Base-by-base conservation (phyloP, 2,888 invertebrate species). In the Caradrina clavipalpis region DNA sequence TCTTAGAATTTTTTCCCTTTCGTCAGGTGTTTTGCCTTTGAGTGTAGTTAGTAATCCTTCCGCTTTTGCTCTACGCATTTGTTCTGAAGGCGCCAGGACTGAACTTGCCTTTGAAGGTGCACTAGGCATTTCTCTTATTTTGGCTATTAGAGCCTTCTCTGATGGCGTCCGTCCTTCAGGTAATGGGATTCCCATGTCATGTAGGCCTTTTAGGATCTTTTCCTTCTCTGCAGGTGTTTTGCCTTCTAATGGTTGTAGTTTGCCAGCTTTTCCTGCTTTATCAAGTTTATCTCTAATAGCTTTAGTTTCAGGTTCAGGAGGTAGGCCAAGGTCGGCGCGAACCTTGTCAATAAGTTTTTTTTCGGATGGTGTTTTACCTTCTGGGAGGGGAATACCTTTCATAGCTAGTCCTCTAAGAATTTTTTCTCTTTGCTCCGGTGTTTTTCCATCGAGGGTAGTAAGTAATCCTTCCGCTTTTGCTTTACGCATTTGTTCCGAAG, bases 331-430 rank as follows among this genome's bases (percentile, higher is more conserved):
- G 6, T 88, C 85, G 1, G 59, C 69, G 19, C 81, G 74, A 21
- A 88, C 78, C 69, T 88, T 88, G 26, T 80, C 67, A 2, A 86
- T 72, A 0, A 90, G 5, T 19, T 83, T 81, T 61, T 84, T 86
- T 55, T 86, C 86, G 4, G 88, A 88, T 7, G 80, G 26, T 1
- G 87, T 84, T 72, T 82, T 83, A 7, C 79, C 81, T 71, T 87
- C 83, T 3, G 88, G 86, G 3, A 88, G 65, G 4, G 81, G 81
- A 7, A 79, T 8, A 2, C 86, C 82, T 17, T 57, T 56, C 42
- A 75, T 65, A 5, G 74, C 85, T 57, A 76, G 68, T 45, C 56
- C 80, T 69, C 60, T 82, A 19, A 87, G 17, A n/a, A 84, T 81
- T 53, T 86, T 84, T 68, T 86, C 86, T 69, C 82, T 85, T 74